Evolutionary conservation across 2,888 invertebrate species (phyloP), one percentile per base, ranked within the genome.

Genomic region (Melipona bicolor): DNA sequence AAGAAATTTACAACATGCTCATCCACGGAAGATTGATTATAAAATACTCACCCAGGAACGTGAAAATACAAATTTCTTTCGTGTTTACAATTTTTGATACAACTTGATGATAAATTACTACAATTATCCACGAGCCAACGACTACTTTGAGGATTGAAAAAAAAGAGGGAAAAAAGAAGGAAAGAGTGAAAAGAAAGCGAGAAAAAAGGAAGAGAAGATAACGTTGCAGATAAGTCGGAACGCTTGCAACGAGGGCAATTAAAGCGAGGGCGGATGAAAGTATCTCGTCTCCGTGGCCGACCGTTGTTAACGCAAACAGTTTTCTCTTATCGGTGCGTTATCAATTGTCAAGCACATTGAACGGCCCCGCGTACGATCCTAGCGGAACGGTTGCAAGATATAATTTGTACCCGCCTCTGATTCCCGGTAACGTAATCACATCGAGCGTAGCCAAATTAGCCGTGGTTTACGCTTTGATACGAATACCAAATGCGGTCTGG

Each of bases 391-490:
- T 21, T 19, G 67, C 62, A 67, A 64, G 79, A 80, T 88, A 86
- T 83, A 88, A 90, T 90, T 88, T 85, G 87, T 88, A 89, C 80
- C 78, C 59, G 71, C 71, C 84, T 83, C 79, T 84, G 84, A 90
- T 90, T 90, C 86, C 83, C 13, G 78, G 76, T 75, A 85, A 87
- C 83, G 84, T 87, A 88, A 90, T 91, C 86, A 86, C 85, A 87
- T 89, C 79, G 81, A 79, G 84, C 90, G 80, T 76, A 77, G 82
- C 81, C 83, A 89, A 91, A 91, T 91, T 91, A 91, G 86, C 80
- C 78, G 84, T 83, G 87, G 88, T 89, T 91, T 90, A 88, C 86
- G 87, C 81, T 88, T 86, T 87, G 87, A 89, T 89, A 88, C 85
- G 87, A 88, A 90, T 77, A 81, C 84, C 83, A 78, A 89, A 83